These are phyloP conservation scores for Bradysia coprophila DNA, from an alignment of 1,140 invertebrate genomes.

Conservation along the genomic window DNA sequence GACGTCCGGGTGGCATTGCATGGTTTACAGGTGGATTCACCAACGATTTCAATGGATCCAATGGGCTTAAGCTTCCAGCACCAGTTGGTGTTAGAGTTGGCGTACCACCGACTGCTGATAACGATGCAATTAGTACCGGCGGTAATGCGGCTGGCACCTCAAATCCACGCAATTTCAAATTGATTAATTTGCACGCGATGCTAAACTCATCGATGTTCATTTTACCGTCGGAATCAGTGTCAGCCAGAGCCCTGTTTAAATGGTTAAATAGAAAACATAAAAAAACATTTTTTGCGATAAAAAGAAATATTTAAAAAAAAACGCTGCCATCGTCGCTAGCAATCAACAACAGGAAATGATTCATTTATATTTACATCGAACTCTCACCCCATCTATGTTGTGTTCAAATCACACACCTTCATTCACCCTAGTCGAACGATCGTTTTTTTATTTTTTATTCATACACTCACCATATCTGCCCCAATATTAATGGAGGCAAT, in stretches of 20 bases:
- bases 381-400: neutral
- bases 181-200: slow-evolving; percentile 94
- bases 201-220: slow-evolving; percentile 94
- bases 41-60: slow-evolving; percentile 11
- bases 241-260: slow-evolving; percentile 63
- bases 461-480: slow-evolving; percentile 75
- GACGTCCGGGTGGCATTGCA: slow-evolving; percentile 7
- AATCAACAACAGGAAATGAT: too few species aligned
- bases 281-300: slow-evolving; percentile 1
- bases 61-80: slow-evolving; percentile 12
- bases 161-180: slow-evolving; percentile 77
- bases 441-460: slow-evolving; percentile 1
- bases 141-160: slow-evolving; percentile 78
- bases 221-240: slow-evolving; percentile 91
- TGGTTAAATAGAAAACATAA: slow-evolving; percentile 4
- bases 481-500: slow-evolving; percentile 68
- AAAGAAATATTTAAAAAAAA: slow-evolving; percentile 3
- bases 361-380: too few species aligned
- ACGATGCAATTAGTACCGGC: slow-evolving; percentile 44
- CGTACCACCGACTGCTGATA: slow-evolving; percentile 27
- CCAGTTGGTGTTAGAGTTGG: slow-evolving; percentile 19
- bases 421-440: too few species aligned
- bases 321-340: neutral
- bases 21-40: slow-evolving; percentile 11
- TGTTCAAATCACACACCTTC: neutral